Conservation (phyloP, 1,140 invertebrate genomes). For the Megalopta genalis region DNA sequence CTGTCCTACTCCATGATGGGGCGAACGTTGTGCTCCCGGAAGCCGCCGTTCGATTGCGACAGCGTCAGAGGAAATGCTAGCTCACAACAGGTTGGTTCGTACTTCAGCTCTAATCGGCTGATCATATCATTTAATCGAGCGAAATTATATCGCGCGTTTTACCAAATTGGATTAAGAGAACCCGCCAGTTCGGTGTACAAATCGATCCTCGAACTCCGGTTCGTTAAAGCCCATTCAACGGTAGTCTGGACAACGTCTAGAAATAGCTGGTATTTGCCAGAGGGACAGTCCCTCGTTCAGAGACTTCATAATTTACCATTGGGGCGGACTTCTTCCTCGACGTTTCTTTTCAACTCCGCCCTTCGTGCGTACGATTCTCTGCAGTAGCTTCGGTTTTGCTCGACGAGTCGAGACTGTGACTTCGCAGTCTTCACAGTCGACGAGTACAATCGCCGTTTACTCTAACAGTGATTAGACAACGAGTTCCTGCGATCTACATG, state of each 20-base stretch:
- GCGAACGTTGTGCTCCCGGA: constrained; percentile 84
- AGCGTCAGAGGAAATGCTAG: constrained; percentile 81
- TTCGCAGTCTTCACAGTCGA: neutral
- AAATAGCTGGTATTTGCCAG: constrained; percentile 13
- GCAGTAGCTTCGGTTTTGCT: no score
- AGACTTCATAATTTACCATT: neutral
- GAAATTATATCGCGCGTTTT: no score
- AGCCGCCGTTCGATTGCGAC: constrained; percentile 84
- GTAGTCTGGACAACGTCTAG: neutral
- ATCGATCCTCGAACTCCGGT: constrained; percentile 6
- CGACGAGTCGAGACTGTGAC: no score
- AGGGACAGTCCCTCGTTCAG: neutral
- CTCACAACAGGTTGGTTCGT: constrained; percentile 82
- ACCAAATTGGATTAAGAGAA: no score
- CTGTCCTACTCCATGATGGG: constrained; percentile 87
- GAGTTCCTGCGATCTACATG: neutral
- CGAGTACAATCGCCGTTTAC: neutral
- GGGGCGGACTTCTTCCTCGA: neutral
- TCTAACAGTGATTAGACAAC: neutral
- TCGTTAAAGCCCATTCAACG: constrained; percentile 39
- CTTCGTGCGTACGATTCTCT: no score
- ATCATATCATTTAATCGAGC: neutral
- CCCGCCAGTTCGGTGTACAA: neutral
- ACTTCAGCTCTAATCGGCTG: neutral
- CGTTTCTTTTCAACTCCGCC: neutral